These are phyloP conservation scores for Sphaerodactylus townsendi DNA, from an alignment of 2,113 vertebrate genomes.

Conservation along the genomic window DNA sequence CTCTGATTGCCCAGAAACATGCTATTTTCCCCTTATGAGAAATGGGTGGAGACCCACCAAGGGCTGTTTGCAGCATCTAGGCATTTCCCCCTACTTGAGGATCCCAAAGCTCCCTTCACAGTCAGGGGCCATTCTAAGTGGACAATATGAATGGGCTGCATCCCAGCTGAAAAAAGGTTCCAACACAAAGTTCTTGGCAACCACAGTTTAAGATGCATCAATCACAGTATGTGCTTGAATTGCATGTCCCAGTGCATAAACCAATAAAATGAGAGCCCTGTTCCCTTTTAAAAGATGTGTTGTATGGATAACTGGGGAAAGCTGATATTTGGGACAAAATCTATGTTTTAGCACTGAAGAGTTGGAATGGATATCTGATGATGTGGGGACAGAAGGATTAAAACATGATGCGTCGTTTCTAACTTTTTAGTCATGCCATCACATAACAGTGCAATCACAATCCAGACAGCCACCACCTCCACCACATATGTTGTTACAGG, in stretches of 20 bases:
- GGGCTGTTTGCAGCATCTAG: not conserved
- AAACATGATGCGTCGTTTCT: not conserved
- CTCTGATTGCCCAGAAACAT: not conserved
- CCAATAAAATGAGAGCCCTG: not conserved
- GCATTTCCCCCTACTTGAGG: not conserved
- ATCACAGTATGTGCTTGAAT: not conserved
- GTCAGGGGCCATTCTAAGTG: not conserved
- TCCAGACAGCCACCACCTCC: not conserved
- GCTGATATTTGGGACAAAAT: not conserved
- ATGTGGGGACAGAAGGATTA: not conserved
- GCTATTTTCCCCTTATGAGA: constrained; percentile 1
- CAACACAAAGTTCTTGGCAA: not conserved
- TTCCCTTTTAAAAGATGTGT: not conserved
- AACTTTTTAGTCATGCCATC: not conserved
- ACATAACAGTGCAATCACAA: not conserved
- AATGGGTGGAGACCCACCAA: constrained; percentile 5
- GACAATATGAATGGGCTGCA: not conserved
- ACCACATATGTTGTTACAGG: not conserved
- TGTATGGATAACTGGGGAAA: not conserved
- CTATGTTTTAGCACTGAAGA: not conserved
- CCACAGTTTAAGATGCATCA: not conserved
- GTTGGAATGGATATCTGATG: not conserved
- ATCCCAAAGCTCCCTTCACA: not conserved
- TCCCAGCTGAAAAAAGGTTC: not conserved
- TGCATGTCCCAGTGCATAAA: not conserved